These are phyloP conservation scores for Decapterus maruadsi DNA, from an alignment of 2,797 vertebrate genomes.

Conservation along the genomic window DNA sequence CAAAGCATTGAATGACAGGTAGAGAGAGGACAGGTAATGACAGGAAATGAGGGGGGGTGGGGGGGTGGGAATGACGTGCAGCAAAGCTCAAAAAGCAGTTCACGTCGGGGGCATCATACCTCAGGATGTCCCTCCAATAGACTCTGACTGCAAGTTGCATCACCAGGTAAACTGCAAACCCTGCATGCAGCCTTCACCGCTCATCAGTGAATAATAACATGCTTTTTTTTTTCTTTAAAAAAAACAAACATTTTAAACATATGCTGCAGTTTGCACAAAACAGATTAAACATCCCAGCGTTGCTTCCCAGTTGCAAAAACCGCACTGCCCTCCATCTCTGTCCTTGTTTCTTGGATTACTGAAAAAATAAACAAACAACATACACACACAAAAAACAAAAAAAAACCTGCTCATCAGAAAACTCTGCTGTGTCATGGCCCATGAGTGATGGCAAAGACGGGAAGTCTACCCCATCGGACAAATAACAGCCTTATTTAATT, in stretches of 20 bases:
- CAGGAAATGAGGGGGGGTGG: background rate
- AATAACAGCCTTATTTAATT: slow-evolving; percentile 14
- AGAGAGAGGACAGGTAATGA: slow-evolving; percentile 5
- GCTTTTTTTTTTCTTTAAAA: no score
- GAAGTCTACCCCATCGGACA: slow-evolving; percentile 9
- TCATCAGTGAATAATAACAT: background rate
- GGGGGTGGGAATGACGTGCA: background rate
- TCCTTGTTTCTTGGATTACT: background rate
- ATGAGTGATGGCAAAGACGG: background rate
- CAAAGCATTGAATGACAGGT: slow-evolving; percentile 10
- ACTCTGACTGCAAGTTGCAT: slow-evolving; percentile 5
- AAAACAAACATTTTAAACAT: background rate
- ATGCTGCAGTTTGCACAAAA: slow-evolving; percentile 4
- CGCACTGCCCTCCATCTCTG: background rate
- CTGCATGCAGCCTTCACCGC: background rate
- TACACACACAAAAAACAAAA: no score
- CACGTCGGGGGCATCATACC: background rate
- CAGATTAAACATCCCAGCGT: background rate
- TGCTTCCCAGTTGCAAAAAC: background rate
- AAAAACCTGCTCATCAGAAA: background rate
- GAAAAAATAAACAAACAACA: no score
- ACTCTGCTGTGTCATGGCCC: background rate
- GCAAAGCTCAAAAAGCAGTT: background rate
- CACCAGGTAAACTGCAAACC: background rate
- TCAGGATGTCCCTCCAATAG: background rate